Conservation (phyloP, 2,113 vertebrate species). For the Papio anubis region DNA sequence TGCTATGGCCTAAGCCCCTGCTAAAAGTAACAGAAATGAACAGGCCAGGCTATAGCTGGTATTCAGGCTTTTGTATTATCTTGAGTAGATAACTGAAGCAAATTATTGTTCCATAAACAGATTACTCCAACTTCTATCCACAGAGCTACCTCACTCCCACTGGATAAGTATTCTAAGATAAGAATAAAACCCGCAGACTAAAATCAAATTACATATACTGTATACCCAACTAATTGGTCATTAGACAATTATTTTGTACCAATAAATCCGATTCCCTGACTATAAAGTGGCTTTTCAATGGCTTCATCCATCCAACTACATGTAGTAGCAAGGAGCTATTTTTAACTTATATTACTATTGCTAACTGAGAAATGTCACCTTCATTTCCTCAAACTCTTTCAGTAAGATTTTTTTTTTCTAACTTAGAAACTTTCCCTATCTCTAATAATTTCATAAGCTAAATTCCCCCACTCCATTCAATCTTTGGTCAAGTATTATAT, state of each 20-base stretch:
- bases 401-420: constrained; percentile 50
- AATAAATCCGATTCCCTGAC: constrained; percentile 62
- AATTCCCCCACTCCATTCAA: constrained; percentile 55
- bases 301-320: constrained; percentile 26
- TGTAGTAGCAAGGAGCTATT: background rate
- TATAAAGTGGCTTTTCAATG: constrained; percentile 37
- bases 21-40: constrained; percentile 45
- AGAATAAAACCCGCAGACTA: constrained; percentile 50
- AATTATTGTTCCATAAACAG: constrained; percentile 67
- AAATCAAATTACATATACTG: constrained; percentile 71
- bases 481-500: constrained; percentile 53
- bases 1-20: background rate
- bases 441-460: constrained; percentile 54
- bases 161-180: constrained; percentile 72
- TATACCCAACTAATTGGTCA: constrained; percentile 64
- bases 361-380: constrained; percentile 49
- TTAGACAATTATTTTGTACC: constrained; percentile 57
- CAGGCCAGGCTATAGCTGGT: background rate
- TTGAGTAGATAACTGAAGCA: constrained; percentile 57
- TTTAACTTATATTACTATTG: constrained; percentile 20
- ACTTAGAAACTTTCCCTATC: constrained; percentile 43
- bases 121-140: constrained; percentile 65
- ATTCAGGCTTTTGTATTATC: constrained; percentile 13
- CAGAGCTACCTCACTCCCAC: constrained; percentile 58
- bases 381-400: constrained; percentile 40